phyloP scores from a whole-genome alignment of 2,113 vertebrate genomes.

The Tricholaema leucomelas region DNA sequence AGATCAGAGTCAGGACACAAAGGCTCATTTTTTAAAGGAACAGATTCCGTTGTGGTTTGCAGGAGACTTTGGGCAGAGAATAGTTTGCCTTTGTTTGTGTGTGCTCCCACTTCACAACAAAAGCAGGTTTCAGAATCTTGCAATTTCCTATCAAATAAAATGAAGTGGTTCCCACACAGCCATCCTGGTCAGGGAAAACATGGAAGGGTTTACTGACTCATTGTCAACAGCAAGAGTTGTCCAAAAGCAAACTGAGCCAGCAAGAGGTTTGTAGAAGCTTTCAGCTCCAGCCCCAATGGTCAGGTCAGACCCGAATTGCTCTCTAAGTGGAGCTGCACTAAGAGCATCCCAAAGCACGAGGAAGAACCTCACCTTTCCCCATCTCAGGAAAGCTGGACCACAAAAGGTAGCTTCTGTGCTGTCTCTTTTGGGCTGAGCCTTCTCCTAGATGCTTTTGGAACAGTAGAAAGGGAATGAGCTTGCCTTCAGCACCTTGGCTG shows the following conservation, averaged over 20 bases:
- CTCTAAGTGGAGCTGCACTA: background rate
- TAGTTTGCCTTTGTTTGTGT: background rate
- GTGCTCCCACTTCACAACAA: conserved; percentile 8
- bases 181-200: background rate
- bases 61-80: background rate
- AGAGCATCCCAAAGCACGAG: background rate
- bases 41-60: background rate
- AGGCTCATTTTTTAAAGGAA: background rate
- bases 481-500: background rate
- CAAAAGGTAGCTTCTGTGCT: background rate
- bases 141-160: conserved; percentile 19
- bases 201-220: background rate
- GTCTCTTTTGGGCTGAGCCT: background rate
- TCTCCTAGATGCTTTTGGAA: background rate
- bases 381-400: background rate
- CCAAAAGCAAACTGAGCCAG: background rate
- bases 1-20: background rate
- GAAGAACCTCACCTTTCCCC: background rate
- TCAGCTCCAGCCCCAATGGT: background rate
- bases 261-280: background rate
- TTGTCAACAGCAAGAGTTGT: background rate
- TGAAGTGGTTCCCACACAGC: background rate
- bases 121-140: background rate
- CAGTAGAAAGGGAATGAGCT: background rate
- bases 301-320: background rate